Evolutionary conservation across 1,140 invertebrate species (phyloP), one percentile per base, ranked within the genome.

Genomic region (Ostrea denselamellosa): DNA sequence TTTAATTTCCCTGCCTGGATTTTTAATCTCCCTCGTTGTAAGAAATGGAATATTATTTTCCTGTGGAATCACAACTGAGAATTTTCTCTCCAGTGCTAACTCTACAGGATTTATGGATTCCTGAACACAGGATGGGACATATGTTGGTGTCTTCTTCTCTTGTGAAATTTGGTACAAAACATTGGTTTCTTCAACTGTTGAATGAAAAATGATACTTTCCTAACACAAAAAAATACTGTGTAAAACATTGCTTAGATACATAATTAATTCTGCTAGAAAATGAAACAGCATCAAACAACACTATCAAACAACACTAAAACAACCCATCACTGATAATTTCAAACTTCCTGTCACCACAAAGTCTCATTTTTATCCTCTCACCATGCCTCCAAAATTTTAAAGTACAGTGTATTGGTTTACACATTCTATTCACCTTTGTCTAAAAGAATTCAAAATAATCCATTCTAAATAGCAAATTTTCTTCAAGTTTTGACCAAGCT

Each of bases 31-130:
- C 28, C 83, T 56, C 25, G 83, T 56, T 8, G 83, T 54, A 22
- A 85, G 54, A 62, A 85, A 85, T 34, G 83, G 83, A n/a, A 85
- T 22, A 28, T 62, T 62, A 25, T 62, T 85, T 56, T 85, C 83
- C 0, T 62, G 53, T 14, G 83, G 83, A 25, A 85, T 85, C 25
- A 85, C 83, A 3, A 85, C 53, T 25, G 53, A 62, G 22, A 85
- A 56, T 17, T 62, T 85, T 34, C 53, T 62, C 14, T 85, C 56
- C 54, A 56, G 83, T 58, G 53, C 28, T 56, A 85, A 58, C 3
- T 62, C 53, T 34, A 85, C 10, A 22, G 83, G 83, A 62, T 62
- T 85, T 19, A 44, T 19, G 25, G 53, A 54, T 34, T 85, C 83
- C 28, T 85, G 53, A 9, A 85, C 17, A 28, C 56, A 34, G 4